These are phyloP conservation scores for Vultur gryphus DNA, from an alignment of 2,797 vertebrate genomes.

Conservation along the genomic window DNA sequence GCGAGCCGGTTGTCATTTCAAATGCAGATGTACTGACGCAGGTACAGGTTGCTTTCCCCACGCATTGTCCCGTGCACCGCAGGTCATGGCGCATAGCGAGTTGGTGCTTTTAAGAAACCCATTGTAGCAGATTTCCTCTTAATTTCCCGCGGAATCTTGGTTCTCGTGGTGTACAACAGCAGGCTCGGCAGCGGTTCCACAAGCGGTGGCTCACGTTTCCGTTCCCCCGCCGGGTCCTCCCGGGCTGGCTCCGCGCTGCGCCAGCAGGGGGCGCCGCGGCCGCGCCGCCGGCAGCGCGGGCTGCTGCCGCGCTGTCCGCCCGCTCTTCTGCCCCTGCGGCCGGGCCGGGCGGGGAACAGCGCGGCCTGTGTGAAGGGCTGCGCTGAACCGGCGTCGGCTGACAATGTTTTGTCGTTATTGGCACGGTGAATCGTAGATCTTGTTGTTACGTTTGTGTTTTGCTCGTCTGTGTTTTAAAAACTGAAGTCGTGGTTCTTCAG, in stretches of 20 bases:
- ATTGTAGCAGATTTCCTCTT: accelerated
- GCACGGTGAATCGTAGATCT: background rate
- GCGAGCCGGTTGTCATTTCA: accelerated
- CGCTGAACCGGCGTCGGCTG: too few relatives aligned
- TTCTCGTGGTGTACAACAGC: accelerated
- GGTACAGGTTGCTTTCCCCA: accelerated
- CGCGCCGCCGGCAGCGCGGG: too few relatives aligned
- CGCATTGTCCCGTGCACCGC: accelerated
- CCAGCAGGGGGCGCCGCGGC: background rate
- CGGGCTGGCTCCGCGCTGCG: background rate
- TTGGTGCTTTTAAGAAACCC: accelerated
- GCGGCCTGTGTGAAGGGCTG: too few relatives aligned
- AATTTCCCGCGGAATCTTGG: accelerated
- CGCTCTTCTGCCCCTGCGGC: too few relatives aligned
- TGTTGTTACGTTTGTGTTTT: background rate
- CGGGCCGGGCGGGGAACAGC: too few relatives aligned
- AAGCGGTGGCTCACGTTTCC: too few relatives aligned
- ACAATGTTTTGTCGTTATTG: too few relatives aligned
- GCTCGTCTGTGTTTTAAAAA: background rate
- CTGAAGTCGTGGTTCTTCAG: too few relatives aligned
- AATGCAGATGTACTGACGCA: accelerated
- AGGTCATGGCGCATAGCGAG: accelerated
- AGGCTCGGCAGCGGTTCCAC: background rate
- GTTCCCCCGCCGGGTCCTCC: too few relatives aligned
- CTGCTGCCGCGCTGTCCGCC: too few relatives aligned